Evolutionary conservation across 2,888 invertebrate genomes (phyloP), one percentile per base, ranked within the genome.

Genomic region (Eilema sororculum): DNA sequence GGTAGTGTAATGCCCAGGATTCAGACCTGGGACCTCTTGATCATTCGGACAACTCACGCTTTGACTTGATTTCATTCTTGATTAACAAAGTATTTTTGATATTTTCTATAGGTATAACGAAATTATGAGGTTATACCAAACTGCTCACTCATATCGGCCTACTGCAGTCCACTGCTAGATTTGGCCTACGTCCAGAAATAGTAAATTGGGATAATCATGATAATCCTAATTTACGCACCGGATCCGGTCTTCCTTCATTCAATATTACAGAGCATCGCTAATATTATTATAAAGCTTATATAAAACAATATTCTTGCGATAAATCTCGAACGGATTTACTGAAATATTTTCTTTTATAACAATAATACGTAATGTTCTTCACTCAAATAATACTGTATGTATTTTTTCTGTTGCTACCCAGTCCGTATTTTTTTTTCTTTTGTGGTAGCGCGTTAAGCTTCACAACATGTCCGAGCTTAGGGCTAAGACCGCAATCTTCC

Each of bases 401-500:
- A 9, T 10, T 37, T 37, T 9, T 61, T 24, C 22, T 24, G 24
- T 37, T 62, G 62, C 24, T 62, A 41, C 41, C 24, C 16, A 25
- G 25, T 4, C 10, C 1, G 41, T 52, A 41, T 9, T 41, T 58
- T 62, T 62, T 41, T 3, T 20, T 16, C 9, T 9, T 25, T 16
- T 22, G 41, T 62, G 62, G 62, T 10, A 41, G 41, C 41, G 20
- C 10, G 16, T 62, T 25, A 24, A 16, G 25, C 20, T 62, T 24
- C 62, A 41, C 41, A 41, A 41, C 41, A 58, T 37, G 20, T 58
- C 61, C 59, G 20, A 69, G 67, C 66, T 72, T 72, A 72, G 41
- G 22, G 62, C 58, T 64, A 69, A 80, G 41, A 68, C 61, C 56
- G 58, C 62, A 68, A 73, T 72, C 67, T 72, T 33, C 33, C 25